Evolutionary conservation across 64 coral and sea anemone genomes (phyloP).

Genomic region (Pocillopora damicornis): DNA sequence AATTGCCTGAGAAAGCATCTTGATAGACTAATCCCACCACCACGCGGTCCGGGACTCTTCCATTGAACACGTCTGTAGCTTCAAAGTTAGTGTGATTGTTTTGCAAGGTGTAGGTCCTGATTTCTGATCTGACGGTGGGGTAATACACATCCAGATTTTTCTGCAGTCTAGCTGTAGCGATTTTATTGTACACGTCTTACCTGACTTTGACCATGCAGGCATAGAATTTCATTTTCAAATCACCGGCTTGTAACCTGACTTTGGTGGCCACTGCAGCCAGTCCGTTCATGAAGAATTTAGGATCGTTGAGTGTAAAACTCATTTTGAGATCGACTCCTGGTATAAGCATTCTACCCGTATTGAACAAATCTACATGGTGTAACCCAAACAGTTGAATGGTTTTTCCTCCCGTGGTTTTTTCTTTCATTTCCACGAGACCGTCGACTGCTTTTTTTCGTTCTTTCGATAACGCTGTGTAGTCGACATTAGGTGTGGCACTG

Average conservation of each 20-base stretch:
- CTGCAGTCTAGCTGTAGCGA: not conserved
- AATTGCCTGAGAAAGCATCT: conserved; percentile 1
- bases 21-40: conserved; percentile 25
- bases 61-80: not conserved
- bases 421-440: not conserved
- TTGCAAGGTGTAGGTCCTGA: not conserved
- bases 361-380: not conserved
- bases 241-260: too few species aligned
- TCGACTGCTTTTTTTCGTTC: conserved; percentile 9
- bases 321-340: too few species aligned
- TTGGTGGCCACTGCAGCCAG: too few species aligned
- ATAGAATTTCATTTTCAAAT: too few species aligned
- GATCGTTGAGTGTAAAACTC: too few species aligned
- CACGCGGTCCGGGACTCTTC: conserved; percentile 1
- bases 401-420: not conserved
- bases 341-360: too few species aligned
- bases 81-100: not conserved
- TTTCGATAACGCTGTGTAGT: not conserved
- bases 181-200: not conserved
- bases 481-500: not conserved
- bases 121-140: not conserved
- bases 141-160: not conserved
- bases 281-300: too few species aligned
- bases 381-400: not conserved
- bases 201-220: too few species aligned